Percentiles rank a stretch among this genome's conserved stretches.
These are phyloP conservation scores for Dusona sp. DNA, from an alignment of 2,888 invertebrate species.

Conservation along the genomic window DNA sequence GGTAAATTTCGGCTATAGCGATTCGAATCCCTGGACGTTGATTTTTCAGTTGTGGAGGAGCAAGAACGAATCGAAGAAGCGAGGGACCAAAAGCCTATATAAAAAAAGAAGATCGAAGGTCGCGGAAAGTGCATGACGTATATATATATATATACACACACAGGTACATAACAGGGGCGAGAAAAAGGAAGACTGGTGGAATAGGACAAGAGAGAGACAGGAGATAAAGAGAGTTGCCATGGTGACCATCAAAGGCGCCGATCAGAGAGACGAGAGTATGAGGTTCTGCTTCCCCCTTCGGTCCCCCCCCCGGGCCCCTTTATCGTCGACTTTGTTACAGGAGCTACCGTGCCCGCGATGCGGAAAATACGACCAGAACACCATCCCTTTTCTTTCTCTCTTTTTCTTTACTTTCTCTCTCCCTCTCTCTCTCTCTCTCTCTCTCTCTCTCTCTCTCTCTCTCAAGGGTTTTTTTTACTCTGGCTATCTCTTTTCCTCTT, in stretches of 20 bases:
- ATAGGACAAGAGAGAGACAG: constrained; percentile 28
- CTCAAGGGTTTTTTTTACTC: background rate
- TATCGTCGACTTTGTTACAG: constrained; percentile 78
- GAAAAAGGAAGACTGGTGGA: constrained; percentile 40
- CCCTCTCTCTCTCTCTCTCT: background rate
- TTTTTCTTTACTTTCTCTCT: background rate
- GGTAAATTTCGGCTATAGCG: constrained; percentile 32
- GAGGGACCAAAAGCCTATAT: constrained; percentile 1
- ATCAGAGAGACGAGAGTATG: constrained; percentile 77
- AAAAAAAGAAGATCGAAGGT: constrained; percentile 42
- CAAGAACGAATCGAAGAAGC: constrained; percentile 34
- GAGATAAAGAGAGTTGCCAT: constrained; percentile 74
- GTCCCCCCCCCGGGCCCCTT: constrained; percentile 63
- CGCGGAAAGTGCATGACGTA: constrained; percentile 52
- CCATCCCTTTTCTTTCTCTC: constrained; percentile 17
- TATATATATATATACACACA: background rate
- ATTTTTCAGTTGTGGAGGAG: constrained; percentile 10
- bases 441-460: background rate
- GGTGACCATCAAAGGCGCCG: constrained; percentile 81
- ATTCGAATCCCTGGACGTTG: constrained; percentile 34
- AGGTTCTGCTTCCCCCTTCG: constrained; percentile 42
- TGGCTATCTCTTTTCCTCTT: constrained; percentile 1
- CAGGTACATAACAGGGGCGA: background rate
- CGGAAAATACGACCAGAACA: constrained; percentile 75
- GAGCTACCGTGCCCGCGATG: constrained; percentile 70